Evolutionary conservation across 2,797 vertebrate genomes (phyloP).

Genomic region (Pogoniulus pusillus): DNA sequence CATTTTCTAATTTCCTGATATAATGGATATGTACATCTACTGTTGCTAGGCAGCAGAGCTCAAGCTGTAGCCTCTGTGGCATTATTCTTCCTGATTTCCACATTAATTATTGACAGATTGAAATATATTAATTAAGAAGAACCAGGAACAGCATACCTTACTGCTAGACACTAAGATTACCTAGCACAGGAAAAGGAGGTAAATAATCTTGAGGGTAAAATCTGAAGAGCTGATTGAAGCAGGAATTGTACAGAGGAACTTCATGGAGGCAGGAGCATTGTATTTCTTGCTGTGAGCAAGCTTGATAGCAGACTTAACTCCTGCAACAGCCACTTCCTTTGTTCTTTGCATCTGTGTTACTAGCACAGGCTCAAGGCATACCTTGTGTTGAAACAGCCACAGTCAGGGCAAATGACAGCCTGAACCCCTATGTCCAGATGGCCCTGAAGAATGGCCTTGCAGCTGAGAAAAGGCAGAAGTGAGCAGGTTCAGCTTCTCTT

Average conservation of each 20-base stretch:
- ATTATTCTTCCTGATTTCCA: conserved; percentile 19
- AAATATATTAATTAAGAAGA: conserved; percentile 53
- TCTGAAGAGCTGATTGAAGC: not conserved
- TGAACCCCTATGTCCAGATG: rapidly evolving
- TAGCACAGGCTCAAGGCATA: not conserved
- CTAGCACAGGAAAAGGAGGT: not conserved
- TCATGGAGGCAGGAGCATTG: not conserved
- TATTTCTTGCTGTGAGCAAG: not conserved
- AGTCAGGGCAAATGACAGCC: not conserved
- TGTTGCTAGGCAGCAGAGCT: conserved; percentile 47
- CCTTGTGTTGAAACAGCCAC: not conserved
- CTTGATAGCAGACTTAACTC: not conserved
- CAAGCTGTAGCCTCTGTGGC: not conserved
- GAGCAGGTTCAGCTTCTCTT: not conserved
- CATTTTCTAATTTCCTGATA: conserved; percentile 58
- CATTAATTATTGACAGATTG: conserved; percentile 45
- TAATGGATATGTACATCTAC: conserved; percentile 33
- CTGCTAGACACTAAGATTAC: not conserved
- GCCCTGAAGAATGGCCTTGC: not conserved
- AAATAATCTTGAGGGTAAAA: not conserved
- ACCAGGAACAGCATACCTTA: not conserved
- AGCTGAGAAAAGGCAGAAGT: not conserved
- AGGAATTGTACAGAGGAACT: not conserved
- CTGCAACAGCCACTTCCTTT: not conserved
- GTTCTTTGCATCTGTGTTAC: not conserved